Percentiles rank a stretch among this genome's conserved stretches.
These are phyloP conservation scores for Hirtodrosophila duncani DNA, from an alignment of 2,888 invertebrate genomes.

Conservation along the genomic window DNA sequence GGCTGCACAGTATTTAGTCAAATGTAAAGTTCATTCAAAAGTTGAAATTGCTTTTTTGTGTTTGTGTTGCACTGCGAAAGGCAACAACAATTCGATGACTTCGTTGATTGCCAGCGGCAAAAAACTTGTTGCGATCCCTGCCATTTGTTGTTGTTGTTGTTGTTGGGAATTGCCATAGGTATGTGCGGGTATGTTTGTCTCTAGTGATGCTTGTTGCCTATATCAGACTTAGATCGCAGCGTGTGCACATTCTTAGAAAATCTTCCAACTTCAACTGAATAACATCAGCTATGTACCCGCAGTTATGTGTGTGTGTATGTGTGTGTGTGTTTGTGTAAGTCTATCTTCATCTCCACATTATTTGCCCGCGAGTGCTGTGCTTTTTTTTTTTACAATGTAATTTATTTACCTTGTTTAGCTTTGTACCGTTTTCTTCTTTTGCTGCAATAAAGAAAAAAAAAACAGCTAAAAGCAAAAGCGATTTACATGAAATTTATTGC, in stretches of 20 bases:
- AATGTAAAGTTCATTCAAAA: too few species aligned
- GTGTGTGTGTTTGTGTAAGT: slow-evolving; percentile 11
- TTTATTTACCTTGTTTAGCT: slow-evolving; percentile 72
- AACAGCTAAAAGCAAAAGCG: slow-evolving; percentile 49
- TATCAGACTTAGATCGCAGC: too few species aligned
- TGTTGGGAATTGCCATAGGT: too few species aligned
- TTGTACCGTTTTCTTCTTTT: slow-evolving; percentile 59
- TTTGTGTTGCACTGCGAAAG: too few species aligned
- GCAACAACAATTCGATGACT: too few species aligned
- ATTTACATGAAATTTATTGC: slow-evolving; percentile 73
- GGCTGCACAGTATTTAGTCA: too few species aligned
- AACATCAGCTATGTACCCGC: background rate
- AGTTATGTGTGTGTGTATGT: slow-evolving; percentile 3
- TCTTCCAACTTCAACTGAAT: slow-evolving; percentile 31
- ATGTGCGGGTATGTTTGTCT: too few species aligned
- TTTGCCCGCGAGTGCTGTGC: slow-evolving; percentile 28
- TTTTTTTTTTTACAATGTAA: slow-evolving; percentile 45
- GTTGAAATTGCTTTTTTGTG: too few species aligned
- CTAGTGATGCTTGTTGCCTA: too few species aligned
- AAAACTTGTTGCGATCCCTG: too few species aligned
- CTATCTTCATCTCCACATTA: slow-evolving; percentile 61
- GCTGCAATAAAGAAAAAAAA: slow-evolving; percentile 31
- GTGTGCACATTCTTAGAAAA: slow-evolving; percentile 69
- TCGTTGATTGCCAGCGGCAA: too few species aligned
- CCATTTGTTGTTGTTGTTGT: too few species aligned